These are phyloP conservation scores for Masticophis lateralis DNA, from an alignment of 2,797 vertebrate species.

Conservation along the genomic window DNA sequence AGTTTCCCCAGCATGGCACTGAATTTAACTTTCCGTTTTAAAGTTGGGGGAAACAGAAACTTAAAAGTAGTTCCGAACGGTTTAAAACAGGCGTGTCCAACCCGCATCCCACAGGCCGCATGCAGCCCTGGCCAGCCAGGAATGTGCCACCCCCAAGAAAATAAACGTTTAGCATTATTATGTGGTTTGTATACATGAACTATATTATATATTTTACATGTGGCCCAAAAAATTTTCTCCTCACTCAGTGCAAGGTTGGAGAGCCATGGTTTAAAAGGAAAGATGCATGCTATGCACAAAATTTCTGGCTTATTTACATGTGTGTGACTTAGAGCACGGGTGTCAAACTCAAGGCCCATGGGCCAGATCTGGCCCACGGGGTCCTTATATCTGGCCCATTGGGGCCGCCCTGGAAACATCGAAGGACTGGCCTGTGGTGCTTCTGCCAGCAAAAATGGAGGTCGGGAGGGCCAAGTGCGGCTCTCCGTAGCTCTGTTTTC, in stretches of 20 bases:
- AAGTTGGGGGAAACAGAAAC: background rate
- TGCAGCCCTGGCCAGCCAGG: background rate
- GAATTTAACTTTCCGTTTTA: background rate
- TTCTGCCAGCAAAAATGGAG: too few relatives aligned
- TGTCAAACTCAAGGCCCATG: too few relatives aligned
- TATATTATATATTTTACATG: background rate
- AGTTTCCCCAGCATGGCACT: background rate
- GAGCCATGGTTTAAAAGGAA: background rate
- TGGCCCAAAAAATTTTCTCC: background rate
- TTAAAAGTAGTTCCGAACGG: background rate
- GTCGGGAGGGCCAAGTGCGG: too few relatives aligned
- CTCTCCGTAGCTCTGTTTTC: too few relatives aligned
- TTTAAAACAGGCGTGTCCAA: background rate
- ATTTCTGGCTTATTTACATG: background rate
- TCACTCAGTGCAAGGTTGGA: background rate
- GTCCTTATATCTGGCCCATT: too few relatives aligned
- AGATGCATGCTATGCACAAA: background rate
- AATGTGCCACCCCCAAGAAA: background rate
- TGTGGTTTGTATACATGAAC: background rate
- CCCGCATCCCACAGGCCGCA: background rate
- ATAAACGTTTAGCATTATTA: background rate
- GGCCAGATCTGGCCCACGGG: too few relatives aligned
- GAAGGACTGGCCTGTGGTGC: too few relatives aligned
- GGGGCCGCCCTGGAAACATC: too few relatives aligned
- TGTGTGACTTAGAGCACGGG: background rate